A percentile compares a stretch with the other conserved stretches of the same genome.
These are phyloP conservation scores for Bos javanicus DNA, from an alignment of 2,113 vertebrate genomes.

Conservation along the genomic window DNA sequence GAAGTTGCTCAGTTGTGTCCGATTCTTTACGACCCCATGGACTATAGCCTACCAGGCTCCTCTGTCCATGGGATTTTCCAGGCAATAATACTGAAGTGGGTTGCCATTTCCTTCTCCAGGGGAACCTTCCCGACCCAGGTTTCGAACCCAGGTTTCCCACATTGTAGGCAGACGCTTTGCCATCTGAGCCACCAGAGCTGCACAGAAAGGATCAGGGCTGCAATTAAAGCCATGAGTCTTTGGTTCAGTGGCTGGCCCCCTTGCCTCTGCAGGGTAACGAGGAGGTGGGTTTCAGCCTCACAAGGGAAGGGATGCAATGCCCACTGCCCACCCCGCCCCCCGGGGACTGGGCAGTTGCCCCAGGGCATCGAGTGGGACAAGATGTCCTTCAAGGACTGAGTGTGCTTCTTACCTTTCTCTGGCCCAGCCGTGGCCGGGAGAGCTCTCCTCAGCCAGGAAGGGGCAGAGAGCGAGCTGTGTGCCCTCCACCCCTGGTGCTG, in stretches of 20 bases:
- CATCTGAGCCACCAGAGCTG: not conserved
- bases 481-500: too few relatives aligned
- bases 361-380: not conserved
- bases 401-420: not conserved
- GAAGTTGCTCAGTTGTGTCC: not conserved
- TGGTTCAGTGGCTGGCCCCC: not conserved
- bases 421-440: not conserved
- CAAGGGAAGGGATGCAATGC: too few relatives aligned
- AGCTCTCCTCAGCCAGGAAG: not conserved
- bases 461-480: fast-evolving
- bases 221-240: not conserved
- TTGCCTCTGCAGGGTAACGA: fast-evolving
- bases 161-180: not conserved
- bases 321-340: fast-evolving
- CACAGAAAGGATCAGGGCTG: not conserved
- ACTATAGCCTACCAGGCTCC: too few relatives aligned
- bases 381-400: not conserved
- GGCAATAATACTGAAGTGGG: too few relatives aligned
- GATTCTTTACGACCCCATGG: not conserved
- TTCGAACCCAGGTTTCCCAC: not conserved
- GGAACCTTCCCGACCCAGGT: not conserved
- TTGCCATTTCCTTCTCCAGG: not conserved
- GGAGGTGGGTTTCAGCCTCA: not conserved
- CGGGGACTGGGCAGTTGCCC: not conserved
- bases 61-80: too few relatives aligned